Conservation (phyloP, 92 coral and sea anemone species). For the Pocillopora meandrina region DNA sequence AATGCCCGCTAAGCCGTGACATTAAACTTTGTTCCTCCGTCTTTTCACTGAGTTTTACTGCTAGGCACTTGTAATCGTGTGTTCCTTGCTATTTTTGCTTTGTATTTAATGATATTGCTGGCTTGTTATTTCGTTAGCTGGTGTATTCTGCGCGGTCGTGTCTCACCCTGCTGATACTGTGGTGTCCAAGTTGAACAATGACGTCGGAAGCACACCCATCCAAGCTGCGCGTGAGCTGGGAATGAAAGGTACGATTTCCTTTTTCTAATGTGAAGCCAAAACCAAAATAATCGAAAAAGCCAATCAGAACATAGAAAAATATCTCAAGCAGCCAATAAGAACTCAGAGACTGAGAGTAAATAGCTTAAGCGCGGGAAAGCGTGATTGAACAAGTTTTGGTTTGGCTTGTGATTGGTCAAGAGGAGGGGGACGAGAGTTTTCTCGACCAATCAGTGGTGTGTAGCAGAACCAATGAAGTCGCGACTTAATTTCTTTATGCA, state of each 20-base stretch:
- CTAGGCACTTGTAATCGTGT: not conserved
- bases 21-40: too few species aligned
- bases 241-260: slow-evolving; percentile 69
- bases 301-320: not conserved
- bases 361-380: slow-evolving; percentile 3
- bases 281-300: not conserved
- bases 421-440: not conserved
- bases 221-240: slow-evolving; percentile 97
- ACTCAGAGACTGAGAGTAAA: not conserved
- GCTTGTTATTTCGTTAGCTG: slow-evolving; percentile 59
- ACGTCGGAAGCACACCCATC: slow-evolving; percentile 92
- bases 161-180: slow-evolving; percentile 99
- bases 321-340: not conserved
- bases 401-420: not conserved
- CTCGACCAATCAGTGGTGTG: not conserved
- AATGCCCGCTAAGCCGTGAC: too few species aligned
- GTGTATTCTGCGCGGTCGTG: slow-evolving; percentile 96
- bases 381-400: not conserved
- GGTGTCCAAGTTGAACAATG: slow-evolving; percentile 96
- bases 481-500: too few species aligned
- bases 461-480: not conserved
- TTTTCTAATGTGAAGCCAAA: not conserved
- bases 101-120: not conserved
- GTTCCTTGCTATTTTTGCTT: not conserved
- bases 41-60: too few species aligned